phyloP scores from a whole-genome alignment of 2,113 vertebrate species.

The Rhipidura dahli region DNA sequence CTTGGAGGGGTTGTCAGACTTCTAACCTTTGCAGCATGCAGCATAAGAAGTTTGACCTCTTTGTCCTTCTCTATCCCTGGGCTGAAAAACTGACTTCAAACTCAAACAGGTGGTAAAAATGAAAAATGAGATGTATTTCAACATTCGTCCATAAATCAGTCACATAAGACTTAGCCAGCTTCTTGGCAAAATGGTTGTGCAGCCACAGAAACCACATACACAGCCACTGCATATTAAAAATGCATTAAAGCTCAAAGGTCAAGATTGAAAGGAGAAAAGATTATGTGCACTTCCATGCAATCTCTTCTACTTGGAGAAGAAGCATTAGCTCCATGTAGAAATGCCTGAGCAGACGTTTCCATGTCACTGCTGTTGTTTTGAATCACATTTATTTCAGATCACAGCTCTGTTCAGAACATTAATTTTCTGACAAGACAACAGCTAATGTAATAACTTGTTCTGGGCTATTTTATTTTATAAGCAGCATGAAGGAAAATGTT shows the following conservation, averaged over 20 bases:
- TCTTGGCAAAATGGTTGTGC: neutral
- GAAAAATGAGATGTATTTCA: slow-evolving; percentile 19
- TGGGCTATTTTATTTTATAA: neutral
- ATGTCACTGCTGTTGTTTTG: neutral
- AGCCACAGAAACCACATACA: neutral
- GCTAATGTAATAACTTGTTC: neutral
- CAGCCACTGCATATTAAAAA: neutral
- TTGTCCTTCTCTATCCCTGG: neutral
- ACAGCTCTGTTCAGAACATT: neutral
- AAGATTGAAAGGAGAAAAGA: neutral
- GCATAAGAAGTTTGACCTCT: neutral
- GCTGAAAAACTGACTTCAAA: neutral
- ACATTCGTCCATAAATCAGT: neutral
- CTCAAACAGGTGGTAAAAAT: neutral
- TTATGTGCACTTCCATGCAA: neutral
- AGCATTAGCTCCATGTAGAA: neutral
- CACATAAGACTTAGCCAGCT: neutral
- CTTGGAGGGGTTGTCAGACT: neutral
- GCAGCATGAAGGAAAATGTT: neutral
- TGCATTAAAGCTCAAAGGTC: neutral
- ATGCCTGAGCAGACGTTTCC: neutral
- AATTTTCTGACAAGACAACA: neutral
- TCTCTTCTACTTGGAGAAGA: neutral
- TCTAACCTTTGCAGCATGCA: neutral
- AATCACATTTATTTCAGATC: neutral